Evolutionary conservation across 2,113 vertebrate genomes (phyloP).

Genomic region (Candoia aspera): DNA sequence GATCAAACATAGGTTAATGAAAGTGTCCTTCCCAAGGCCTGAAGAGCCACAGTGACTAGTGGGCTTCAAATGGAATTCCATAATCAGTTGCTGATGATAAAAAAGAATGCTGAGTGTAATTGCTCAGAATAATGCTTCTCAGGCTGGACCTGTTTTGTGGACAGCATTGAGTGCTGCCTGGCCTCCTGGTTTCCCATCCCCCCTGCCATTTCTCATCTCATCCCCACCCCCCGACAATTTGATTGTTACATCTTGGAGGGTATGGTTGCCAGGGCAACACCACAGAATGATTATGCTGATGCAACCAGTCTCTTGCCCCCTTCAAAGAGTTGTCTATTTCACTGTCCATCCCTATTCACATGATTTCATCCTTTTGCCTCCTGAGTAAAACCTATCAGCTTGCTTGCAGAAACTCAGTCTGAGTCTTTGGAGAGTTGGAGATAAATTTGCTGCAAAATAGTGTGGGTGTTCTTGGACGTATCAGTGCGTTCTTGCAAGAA

Average conservation of each 20-base stretch:
- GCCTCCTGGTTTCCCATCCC: slow-evolving; percentile 40
- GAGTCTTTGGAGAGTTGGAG: not conserved
- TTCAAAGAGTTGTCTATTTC: slow-evolving; percentile 34
- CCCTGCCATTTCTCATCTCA: slow-evolving; percentile 59
- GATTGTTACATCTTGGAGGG: slow-evolving; percentile 43
- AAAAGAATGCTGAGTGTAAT: slow-evolving; percentile 68
- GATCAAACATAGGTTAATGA: slow-evolving; percentile 53
- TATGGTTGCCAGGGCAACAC: slow-evolving; percentile 61
- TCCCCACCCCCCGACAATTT: slow-evolving; percentile 49
- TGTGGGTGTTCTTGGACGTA: not conserved
- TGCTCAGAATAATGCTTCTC: slow-evolving; percentile 55
- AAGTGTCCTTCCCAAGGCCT: slow-evolving; percentile 12
- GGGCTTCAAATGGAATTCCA: slow-evolving; percentile 51
- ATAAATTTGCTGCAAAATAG: not conserved
- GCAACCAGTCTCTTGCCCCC: slow-evolving; percentile 30
- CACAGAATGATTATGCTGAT: slow-evolving; percentile 19
- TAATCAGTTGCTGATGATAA: slow-evolving; percentile 68
- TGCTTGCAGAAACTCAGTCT: not conserved
- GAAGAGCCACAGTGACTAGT: slow-evolving; percentile 28
- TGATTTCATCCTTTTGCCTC: not conserved
- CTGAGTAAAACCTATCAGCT: not conserved
- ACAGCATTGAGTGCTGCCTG: slow-evolving; percentile 49
- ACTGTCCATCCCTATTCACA: slow-evolving; percentile 10
- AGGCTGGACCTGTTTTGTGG: slow-evolving; percentile 15
- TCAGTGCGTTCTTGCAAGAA: not conserved